These are phyloP conservation scores for Bostrychus sinensis DNA, from an alignment of 2,113 vertebrate species.

Conservation along the genomic window DNA sequence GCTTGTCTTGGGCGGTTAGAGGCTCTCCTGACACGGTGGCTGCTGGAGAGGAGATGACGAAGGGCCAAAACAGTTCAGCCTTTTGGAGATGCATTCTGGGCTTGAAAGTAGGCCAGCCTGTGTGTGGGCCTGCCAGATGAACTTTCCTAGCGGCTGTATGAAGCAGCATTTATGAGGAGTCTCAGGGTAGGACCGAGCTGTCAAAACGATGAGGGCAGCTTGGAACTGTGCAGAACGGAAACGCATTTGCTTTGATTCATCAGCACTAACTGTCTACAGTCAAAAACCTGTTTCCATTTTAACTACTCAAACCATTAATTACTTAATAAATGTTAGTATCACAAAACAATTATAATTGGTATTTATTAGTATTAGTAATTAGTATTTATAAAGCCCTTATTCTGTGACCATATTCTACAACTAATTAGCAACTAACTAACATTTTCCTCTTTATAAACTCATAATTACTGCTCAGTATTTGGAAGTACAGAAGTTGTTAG, in stretches of 20 bases:
- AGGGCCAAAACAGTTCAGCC: slow-evolving; percentile 51
- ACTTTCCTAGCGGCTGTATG: slow-evolving; percentile 52
- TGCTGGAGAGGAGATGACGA: slow-evolving; percentile 17
- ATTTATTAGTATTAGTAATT: too few relatives aligned
- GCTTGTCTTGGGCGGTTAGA: slow-evolving; percentile 1
- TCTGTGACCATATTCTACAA: too few relatives aligned
- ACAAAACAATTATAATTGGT: too few relatives aligned
- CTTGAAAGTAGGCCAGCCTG: slow-evolving; percentile 76
- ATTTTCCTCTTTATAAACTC: too few relatives aligned
- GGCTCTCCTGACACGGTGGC: slow-evolving; percentile 15
- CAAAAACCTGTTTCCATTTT: neutral
- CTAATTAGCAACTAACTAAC: too few relatives aligned
- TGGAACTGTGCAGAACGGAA: slow-evolving; percentile 10
- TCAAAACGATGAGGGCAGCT: slow-evolving; percentile 38
- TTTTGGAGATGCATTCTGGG: slow-evolving; percentile 51
- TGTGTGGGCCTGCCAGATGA: slow-evolving; percentile 66
- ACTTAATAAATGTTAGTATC: too few relatives aligned
- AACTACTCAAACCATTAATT: neutral
- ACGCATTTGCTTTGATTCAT: slow-evolving; percentile 13
- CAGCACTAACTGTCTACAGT: neutral
- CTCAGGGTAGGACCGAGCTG: slow-evolving; percentile 51
- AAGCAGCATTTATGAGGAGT: slow-evolving; percentile 52
- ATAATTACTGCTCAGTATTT: too few relatives aligned
- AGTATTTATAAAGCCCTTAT: too few relatives aligned
- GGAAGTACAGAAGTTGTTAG: too few relatives aligned